A percentile compares a stretch with the other conserved stretches of the same genome.
phyloP scores from a whole-genome alignment of 2,888 invertebrate genomes.

The Caenorhabditis sulstoni region DNA sequence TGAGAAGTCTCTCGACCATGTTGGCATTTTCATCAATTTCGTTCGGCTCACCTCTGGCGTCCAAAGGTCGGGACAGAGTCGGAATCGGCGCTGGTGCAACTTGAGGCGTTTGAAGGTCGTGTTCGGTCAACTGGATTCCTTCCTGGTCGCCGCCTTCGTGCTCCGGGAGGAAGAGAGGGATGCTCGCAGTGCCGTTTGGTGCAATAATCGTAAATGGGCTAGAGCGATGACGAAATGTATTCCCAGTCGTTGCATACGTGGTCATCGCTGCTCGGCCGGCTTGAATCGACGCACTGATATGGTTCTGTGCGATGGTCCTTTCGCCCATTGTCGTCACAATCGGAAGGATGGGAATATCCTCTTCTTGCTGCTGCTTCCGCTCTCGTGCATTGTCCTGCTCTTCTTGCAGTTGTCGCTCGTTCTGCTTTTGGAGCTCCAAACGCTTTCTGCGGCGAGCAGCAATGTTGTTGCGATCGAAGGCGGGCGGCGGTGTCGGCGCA shows the following conservation, averaged over 20 bases:
- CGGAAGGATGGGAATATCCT: no score
- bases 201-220: conserved; percentile 27
- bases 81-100: no score
- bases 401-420: no score
- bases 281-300: conserved; percentile 18
- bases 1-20: conserved; percentile 24
- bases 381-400: no score
- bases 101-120: no score
- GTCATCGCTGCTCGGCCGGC: conserved; percentile 28
- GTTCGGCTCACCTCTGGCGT: neutral
- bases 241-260: neutral
- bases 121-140: neutral
- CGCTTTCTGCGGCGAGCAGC: conserved; percentile 34
- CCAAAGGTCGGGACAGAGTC: no score
- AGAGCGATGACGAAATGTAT: neutral
- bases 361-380: no score
- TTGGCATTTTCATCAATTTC: conserved; percentile 21
- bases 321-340: neutral
- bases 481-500: conserved; percentile 9
- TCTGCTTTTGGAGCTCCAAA: conserved; percentile 13
- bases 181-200: neutral
- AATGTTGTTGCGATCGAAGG: conserved; percentile 35
- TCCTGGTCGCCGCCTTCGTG: neutral
- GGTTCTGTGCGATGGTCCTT: no score
- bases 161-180: conserved; percentile 32